Evolutionary conservation across 2,888 invertebrate species (phyloP).

Genomic region (Piscicola geometra): DNA sequence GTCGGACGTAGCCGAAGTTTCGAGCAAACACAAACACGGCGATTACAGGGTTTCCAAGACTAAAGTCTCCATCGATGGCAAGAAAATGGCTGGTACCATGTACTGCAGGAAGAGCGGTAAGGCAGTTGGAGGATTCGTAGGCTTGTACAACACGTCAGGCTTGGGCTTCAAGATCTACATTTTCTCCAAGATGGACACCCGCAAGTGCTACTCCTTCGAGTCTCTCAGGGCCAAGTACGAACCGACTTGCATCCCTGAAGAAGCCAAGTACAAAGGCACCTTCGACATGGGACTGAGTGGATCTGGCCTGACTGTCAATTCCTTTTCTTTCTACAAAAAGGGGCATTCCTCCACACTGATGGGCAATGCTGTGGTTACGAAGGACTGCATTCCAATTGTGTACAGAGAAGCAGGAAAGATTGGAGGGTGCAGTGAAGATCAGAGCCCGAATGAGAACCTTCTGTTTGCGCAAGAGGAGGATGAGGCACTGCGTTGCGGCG

Average conservation of each 20-base stretch:
- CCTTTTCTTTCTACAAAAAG: not conserved
- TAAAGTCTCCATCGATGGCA: slow-evolving; percentile 23
- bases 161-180: slow-evolving; percentile 24
- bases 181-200: not conserved
- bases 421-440: not conserved
- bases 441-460: not conserved
- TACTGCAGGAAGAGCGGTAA: not conserved
- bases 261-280: slow-evolving; percentile 12
- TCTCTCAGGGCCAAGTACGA: slow-evolving; percentile 10
- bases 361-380: slow-evolving; percentile 14
- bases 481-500: not conserved
- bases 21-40: not conserved
- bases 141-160: slow-evolving; percentile 7
- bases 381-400: slow-evolving; percentile 17
- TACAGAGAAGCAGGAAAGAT: slow-evolving; percentile 15
- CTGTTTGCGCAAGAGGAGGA: not conserved
- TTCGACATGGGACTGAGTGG: slow-evolving; percentile 7
- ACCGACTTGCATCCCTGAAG: slow-evolving; percentile 21
- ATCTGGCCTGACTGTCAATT: not conserved
- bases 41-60: not conserved
- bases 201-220: slow-evolving; percentile 19
- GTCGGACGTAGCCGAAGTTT: not conserved
- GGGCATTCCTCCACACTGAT: not conserved
- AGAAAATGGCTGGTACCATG: slow-evolving; percentile 14
- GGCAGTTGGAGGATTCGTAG: not conserved